These are phyloP conservation scores for Villa cingulata DNA, from an alignment of 2,888 invertebrate genomes.

Conservation along the genomic window DNA sequence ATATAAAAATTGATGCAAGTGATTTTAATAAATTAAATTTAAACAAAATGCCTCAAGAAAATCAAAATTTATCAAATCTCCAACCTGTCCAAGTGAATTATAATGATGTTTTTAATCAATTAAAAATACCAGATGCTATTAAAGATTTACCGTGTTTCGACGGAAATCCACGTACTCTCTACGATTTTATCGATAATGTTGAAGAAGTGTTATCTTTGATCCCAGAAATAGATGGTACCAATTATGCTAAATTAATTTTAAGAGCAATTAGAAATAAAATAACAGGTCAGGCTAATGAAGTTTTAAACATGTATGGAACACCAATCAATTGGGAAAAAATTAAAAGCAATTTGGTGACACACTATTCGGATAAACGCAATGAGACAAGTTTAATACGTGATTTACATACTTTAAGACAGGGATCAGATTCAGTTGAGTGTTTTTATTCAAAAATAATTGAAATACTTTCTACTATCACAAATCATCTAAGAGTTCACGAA, in stretches of 20 bases:
- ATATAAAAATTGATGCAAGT: no score
- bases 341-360: slow-evolving; percentile 14
- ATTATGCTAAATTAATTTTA: slow-evolving; percentile 10
- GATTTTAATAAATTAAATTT: no score
- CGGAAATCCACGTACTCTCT: slow-evolving; percentile 2
- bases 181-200: slow-evolving; percentile 11
- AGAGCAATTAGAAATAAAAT: slow-evolving; percentile 15
- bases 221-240: slow-evolving; percentile 2
- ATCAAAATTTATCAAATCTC: no score
- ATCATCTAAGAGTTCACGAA: slow-evolving; percentile 14
- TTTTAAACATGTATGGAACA: slow-evolving; percentile 14
- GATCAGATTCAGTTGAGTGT: neutral
- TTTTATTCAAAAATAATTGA: slow-evolving; percentile 12
- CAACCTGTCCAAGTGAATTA: no score
- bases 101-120: slow-evolving; percentile 3
- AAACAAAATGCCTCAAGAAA: no score
- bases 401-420: slow-evolving; percentile 12
- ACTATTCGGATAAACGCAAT: slow-evolving; percentile 13
- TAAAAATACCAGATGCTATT: slow-evolving; percentile 14
- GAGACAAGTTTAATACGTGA: slow-evolving; percentile 13
- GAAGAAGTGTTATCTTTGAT: slow-evolving; percentile 12
- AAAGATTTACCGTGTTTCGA: slow-evolving; percentile 13
- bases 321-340: slow-evolving; percentile 12
- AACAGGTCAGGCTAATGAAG: slow-evolving; percentile 13
- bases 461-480: slow-evolving; percentile 12